Conservation (phyloP, 2,113 vertebrate genomes). For the Rostratula benghalensis region DNA sequence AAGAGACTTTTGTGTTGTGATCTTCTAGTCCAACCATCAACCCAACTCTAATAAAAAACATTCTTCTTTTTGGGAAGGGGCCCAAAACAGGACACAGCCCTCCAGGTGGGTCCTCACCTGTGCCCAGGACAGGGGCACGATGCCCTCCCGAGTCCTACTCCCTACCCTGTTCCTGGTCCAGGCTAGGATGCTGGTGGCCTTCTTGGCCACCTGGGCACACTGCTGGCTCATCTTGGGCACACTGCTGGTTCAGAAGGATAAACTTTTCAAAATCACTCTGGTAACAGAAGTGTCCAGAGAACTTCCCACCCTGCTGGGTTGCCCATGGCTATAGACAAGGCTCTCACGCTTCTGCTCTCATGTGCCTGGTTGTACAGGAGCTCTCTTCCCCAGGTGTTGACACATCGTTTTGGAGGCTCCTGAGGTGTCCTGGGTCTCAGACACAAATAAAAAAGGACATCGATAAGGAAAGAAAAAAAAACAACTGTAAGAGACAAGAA, state of each 20-base stretch:
- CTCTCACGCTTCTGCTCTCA: neutral
- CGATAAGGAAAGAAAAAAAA: conserved; percentile 65
- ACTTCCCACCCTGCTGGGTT: neutral
- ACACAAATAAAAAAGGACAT: conserved; percentile 50
- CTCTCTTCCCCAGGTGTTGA: neutral
- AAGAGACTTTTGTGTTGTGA: too few relatives aligned
- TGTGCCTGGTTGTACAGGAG: neutral
- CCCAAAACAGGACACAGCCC: too few relatives aligned
- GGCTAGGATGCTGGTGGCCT: too few relatives aligned
- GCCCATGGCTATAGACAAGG: neutral
- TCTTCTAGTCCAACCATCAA: too few relatives aligned
- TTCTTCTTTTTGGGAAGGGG: too few relatives aligned
- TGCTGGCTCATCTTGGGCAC: too few relatives aligned
- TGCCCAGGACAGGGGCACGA: too few relatives aligned
- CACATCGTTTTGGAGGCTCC: neutral
- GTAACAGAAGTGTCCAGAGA: neutral
- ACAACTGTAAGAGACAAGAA: conserved; percentile 50
- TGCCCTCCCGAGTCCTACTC: too few relatives aligned
- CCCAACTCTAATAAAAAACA: too few relatives aligned
- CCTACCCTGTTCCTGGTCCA: too few relatives aligned
- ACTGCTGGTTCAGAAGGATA: neutral
- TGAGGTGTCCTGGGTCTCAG: neutral
- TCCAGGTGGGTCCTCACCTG: too few relatives aligned
- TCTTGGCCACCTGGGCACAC: too few relatives aligned
- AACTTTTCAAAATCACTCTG: neutral